Conservation (phyloP, 2,888 invertebrate genomes). For the Periphyllus acericola region DNA sequence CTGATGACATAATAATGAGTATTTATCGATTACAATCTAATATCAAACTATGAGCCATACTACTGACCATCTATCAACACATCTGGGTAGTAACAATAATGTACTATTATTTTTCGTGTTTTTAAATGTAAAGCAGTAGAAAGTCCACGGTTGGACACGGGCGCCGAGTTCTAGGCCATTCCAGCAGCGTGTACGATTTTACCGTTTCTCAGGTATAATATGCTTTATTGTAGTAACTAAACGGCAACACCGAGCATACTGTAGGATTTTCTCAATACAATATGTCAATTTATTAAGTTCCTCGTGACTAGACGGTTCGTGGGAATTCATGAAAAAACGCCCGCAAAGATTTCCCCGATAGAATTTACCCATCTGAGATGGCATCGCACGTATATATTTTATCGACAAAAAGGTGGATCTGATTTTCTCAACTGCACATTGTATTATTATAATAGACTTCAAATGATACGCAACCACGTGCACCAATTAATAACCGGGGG, state of each 20-base stretch:
- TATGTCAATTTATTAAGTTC: conserved; percentile 3
- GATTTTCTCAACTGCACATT: conserved; percentile 15
- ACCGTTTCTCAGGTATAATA: not conserved
- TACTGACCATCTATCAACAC: not conserved
- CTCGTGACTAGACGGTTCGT: not conserved
- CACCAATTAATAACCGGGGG: conserved; percentile 5
- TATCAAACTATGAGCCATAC: not conserved
- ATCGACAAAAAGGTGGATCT: not conserved
- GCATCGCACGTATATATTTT: not conserved
- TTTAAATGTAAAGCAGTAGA: conserved; percentile 35
- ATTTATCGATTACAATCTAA: not conserved
- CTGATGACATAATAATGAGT: not conserved
- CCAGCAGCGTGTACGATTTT: not conserved
- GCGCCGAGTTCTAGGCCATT: not conserved
- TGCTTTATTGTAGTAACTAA: not conserved
- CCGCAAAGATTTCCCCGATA: not conserved
- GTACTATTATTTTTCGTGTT: conserved; percentile 1
- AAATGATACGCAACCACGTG: not conserved
- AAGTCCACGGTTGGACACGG: not conserved
- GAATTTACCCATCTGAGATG: not conserved
- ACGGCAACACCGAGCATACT: not conserved
- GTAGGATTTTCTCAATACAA: not conserved
- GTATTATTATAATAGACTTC: not conserved
- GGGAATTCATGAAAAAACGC: not conserved
- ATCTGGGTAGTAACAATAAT: not conserved